A percentile compares a stretch with the other conserved stretches of the same genome.
phyloP scores from a whole-genome alignment of 2,797 vertebrate genomes.

The Prionace glauca region DNA sequence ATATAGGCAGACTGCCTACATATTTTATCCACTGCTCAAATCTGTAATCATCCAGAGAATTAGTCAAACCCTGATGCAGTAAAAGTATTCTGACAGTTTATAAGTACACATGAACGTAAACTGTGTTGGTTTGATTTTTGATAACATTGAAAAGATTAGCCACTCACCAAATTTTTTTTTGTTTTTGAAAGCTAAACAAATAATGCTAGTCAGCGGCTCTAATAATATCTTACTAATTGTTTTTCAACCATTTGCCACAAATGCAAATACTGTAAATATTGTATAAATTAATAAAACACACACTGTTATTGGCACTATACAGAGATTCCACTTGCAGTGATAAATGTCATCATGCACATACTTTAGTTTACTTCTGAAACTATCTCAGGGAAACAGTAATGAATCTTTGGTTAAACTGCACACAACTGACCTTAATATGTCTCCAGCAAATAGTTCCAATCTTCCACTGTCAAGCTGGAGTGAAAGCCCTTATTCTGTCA shows the following conservation, averaged over 20 bases:
- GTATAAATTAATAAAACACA: neutral
- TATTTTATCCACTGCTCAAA: no score
- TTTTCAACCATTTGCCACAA: neutral
- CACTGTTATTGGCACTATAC: neutral
- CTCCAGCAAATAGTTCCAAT: neutral
- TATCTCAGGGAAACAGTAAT: neutral
- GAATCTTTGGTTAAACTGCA: neutral
- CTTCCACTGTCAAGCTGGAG: neutral
- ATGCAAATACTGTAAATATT: neutral
- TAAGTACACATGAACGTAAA: no score
- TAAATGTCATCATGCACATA: neutral
- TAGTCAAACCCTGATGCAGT: no score
- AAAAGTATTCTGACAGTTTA: no score
- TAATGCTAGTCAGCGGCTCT: neutral
- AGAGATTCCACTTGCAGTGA: neutral
- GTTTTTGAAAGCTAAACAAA: neutral
- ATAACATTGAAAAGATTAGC: neutral
- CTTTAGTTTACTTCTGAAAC: neutral
- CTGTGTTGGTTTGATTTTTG: neutral
- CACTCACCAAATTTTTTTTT: neutral
- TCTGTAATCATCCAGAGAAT: no score
- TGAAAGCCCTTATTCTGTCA: neutral
- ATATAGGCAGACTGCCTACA: no score
- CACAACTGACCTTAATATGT: neutral
- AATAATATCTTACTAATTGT: neutral